These are phyloP conservation scores for Trogon surrucura DNA, from an alignment of 2,113 vertebrate genomes.

Conservation along the genomic window DNA sequence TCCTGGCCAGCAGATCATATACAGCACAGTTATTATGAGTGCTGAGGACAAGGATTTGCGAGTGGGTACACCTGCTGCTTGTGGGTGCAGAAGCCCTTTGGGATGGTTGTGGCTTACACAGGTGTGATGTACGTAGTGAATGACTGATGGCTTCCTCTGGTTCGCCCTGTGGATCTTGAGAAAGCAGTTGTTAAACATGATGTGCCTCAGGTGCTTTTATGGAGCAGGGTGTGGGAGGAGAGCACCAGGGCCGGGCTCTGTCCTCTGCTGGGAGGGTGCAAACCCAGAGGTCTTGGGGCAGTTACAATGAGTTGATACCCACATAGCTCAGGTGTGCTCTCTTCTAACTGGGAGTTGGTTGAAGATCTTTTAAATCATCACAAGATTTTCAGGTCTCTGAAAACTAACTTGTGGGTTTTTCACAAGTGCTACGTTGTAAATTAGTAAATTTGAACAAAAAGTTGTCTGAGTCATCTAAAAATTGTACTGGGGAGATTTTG, in stretches of 20 bases:
- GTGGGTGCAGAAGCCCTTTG: neutral
- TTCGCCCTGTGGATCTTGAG: neutral
- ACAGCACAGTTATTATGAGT: neutral
- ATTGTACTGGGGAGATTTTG: neutral
- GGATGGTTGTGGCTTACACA: neutral
- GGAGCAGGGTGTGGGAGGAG: neutral
- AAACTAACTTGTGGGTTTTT: neutral
- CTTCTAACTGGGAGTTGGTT: neutral
- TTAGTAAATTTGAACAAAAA: neutral
- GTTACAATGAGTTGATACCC: rapidly evolving
- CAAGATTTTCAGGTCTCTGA: neutral
- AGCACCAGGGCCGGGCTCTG: neutral
- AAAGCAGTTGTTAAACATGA: neutral
- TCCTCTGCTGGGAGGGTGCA: neutral
- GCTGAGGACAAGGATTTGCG: neutral
- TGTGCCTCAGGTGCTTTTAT: rapidly evolving
- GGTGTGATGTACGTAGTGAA: neutral
- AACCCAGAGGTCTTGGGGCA: rapidly evolving
- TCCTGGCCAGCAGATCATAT: neutral
- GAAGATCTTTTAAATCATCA: neutral
- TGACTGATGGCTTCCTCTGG: neutral
- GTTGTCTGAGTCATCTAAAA: neutral
- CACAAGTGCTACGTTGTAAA: neutral
- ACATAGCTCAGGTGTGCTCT: rapidly evolving
- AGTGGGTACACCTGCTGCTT: neutral